Evolutionary conservation across 2,888 invertebrate genomes (phyloP), one percentile per base, ranked within the genome.

Genomic region (Ischnus inquisitorius): DNA sequence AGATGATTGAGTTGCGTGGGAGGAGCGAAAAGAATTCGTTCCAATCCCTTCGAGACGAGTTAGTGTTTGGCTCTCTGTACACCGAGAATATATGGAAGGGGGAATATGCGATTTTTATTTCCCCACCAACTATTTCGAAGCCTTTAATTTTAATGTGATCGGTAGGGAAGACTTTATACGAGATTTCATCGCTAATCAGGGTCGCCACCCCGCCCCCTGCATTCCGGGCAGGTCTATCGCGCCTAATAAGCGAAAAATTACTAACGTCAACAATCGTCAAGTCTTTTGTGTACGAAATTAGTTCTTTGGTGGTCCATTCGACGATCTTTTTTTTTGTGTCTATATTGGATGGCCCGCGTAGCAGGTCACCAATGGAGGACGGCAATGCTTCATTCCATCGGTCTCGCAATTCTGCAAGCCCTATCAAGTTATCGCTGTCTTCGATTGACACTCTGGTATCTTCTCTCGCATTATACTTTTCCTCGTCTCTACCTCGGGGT

Each of bases 81-180:
- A 46, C 46, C 46, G 46, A 46, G 46, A 46, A 46, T 14, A 46
- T 14, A n/a, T 46, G 46, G 14, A 46, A 46, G 46, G 46, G 46
- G 14, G n/a, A 14, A 4, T 14, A 0, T 14, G n/a, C 46, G 14
- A 14, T n/a, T 14, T 12, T 46, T 10, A 43, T 43, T 43, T 43
- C 43, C 12, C 8, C 43, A 43, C 43, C 34, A 1, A 34, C 43
- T 10, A 46, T 46, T 46, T 46, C 46, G 46, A 46, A n/a, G 14
- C 46, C 46, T 14, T 46, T 46, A 12, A 46, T 46, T 46, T 46
- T 46, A 14, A 46, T 46, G 14, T 46, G 46, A 14, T 46, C 14
- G n/a, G n/a, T 46, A n/a, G 46, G 46, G n/a, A n/a, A 46, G 46
- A 46, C n/a, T 46, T 46, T 46, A 46, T 46, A 46, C n/a, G 46